Conservation (phyloP, 2,113 vertebrate species). For the Cettia cetti region DNA sequence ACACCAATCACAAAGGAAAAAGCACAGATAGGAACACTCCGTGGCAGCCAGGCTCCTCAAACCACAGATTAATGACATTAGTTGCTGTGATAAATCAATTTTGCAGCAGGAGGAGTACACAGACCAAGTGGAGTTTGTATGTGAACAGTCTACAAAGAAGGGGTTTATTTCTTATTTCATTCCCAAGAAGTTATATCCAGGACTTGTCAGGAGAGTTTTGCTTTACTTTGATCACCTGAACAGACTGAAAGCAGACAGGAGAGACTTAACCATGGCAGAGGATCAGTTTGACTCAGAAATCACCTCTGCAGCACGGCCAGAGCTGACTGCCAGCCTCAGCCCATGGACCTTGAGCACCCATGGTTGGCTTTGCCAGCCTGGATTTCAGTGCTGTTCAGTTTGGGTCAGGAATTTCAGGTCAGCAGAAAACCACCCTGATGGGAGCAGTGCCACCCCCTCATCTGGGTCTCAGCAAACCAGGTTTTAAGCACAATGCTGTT, state of each 20-base stretch:
- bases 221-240: background rate
- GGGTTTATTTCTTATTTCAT: background rate
- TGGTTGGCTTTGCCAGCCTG: background rate
- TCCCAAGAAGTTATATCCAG: background rate
- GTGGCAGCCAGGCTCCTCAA: background rate
- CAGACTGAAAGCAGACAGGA: background rate
- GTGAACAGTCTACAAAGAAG: background rate
- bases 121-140: background rate
- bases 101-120: background rate
- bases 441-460: background rate
- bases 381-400: background rate
- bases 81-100: background rate
- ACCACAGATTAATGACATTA: background rate
- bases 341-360: background rate
- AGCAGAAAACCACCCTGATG: background rate
- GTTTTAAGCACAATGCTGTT: rapidly evolving
- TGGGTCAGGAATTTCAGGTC: background rate
- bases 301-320: background rate
- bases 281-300: background rate
- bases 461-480: background rate
- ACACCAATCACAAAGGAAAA: rapidly evolving
- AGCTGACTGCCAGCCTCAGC: background rate
- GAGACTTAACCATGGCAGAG: background rate
- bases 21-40: background rate
- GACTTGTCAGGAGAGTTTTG: background rate